phyloP scores from a whole-genome alignment of 1,140 invertebrate species.

The Plectrocnemia conspersa region DNA sequence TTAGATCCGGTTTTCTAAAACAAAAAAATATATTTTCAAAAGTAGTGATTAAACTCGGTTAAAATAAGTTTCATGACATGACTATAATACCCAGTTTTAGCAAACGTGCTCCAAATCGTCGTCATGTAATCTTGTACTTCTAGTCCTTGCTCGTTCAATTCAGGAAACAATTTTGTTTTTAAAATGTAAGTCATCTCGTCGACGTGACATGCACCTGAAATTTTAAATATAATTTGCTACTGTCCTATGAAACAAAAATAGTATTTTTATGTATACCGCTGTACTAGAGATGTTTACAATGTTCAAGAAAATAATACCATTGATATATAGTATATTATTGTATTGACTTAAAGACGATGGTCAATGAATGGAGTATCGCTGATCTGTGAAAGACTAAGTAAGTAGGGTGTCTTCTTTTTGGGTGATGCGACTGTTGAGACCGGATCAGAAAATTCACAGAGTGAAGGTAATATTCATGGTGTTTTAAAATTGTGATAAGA shows the following conservation, averaged over 20 bases:
- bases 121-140: slow-evolving; percentile 22
- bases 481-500: too few species aligned
- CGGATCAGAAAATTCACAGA: too few species aligned
- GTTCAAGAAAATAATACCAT: too few species aligned
- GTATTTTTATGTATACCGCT: too few species aligned
- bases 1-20: too few species aligned
- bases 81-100: slow-evolving; percentile 22
- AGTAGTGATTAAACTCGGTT: not conserved
- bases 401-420: not conserved
- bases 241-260: too few species aligned
- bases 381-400: not conserved
- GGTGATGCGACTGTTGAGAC: too few species aligned
- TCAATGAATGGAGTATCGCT: not conserved
- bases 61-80: not conserved
- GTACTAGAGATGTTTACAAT: too few species aligned
- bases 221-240: not conserved
- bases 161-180: slow-evolving; percentile 16
- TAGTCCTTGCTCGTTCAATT: slow-evolving; percentile 13
- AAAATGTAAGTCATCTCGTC: slow-evolving; percentile 32
- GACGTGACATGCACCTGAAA: slow-evolving; percentile 29
- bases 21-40: not conserved
- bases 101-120: slow-evolving; percentile 32
- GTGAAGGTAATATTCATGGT: too few species aligned
- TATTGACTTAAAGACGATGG: not conserved
- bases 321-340: too few species aligned